Evolutionary conservation across 2,888 invertebrate genomes (phyloP).

Genomic region (Cephus sareptanus): DNA sequence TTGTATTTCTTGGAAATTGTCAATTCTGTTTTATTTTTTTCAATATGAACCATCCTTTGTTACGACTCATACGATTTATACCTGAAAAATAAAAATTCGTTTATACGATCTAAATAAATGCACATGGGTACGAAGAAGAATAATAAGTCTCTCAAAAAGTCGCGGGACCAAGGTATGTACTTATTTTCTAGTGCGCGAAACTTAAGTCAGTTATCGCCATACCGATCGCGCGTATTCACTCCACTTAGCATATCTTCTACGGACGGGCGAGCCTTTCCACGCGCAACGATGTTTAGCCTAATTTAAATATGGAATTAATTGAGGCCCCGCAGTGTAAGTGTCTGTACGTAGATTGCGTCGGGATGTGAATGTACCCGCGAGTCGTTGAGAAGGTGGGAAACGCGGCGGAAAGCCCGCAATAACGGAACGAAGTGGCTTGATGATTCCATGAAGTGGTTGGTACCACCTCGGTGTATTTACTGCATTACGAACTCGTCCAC

Average conservation of each 20-base stretch:
- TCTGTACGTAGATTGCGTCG: not conserved
- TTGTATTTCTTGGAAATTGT: not conserved
- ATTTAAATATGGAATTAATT: slow-evolving; percentile 48
- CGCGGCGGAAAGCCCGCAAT: not conserved
- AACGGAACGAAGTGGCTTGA: not conserved
- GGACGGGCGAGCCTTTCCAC: not conserved
- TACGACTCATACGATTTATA: too few species aligned
- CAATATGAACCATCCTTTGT: too few species aligned
- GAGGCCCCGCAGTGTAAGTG: slow-evolving; percentile 4
- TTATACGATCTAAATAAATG: not conserved
- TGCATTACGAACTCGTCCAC: not conserved
- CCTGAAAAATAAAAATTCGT: too few species aligned
- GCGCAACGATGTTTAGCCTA: slow-evolving; percentile 30
- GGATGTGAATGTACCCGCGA: not conserved
- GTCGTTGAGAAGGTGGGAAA: not conserved
- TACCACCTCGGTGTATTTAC: not conserved
- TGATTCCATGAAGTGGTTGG: not conserved
- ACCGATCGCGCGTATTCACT: not conserved
- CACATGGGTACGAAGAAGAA: not conserved
- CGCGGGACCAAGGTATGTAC: not conserved
- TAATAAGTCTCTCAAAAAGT: not conserved
- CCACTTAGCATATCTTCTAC: slow-evolving; percentile 6
- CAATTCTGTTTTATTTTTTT: not conserved
- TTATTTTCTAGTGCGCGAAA: not conserved
- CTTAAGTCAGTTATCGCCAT: not conserved